Conservation (phyloP, 2,797 vertebrate species). For the Protosalanx chinensis region DNA sequence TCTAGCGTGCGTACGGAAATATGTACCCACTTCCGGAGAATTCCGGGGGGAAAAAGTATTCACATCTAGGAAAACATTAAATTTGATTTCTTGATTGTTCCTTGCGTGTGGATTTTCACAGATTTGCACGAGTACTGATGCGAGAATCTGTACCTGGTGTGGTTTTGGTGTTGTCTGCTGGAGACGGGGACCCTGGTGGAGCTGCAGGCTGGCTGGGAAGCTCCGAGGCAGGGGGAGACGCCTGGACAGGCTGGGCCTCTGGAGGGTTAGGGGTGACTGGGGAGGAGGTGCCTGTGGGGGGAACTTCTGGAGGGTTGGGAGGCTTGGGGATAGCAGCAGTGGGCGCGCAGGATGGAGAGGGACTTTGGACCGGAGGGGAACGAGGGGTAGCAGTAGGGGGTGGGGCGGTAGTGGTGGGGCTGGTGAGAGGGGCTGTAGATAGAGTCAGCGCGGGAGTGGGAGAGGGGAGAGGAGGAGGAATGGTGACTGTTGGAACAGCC, state of each 20-base stretch:
- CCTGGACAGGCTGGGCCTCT: slow-evolving; percentile 40
- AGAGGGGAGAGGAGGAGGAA: slow-evolving; percentile 50
- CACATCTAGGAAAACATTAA: background rate
- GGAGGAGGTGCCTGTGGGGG: slow-evolving; percentile 43
- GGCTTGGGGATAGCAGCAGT: slow-evolving; percentile 47
- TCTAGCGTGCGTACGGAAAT: background rate
- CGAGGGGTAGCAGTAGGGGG: slow-evolving; percentile 48
- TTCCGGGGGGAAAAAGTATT: background rate
- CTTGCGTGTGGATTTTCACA: background rate
- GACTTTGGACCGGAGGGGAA: slow-evolving; percentile 55
- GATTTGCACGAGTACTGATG: background rate
- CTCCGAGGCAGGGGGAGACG: slow-evolving; percentile 49
- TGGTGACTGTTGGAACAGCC: slow-evolving; percentile 38
- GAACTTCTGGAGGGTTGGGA: slow-evolving; percentile 44
- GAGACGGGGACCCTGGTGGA: slow-evolving; percentile 24
- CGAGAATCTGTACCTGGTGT: slow-evolving; percentile 60
- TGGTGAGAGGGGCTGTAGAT: slow-evolving; percentile 43
- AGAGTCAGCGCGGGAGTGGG: slow-evolving; percentile 31
- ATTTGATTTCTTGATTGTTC: background rate
- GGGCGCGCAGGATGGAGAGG: slow-evolving; percentile 46
- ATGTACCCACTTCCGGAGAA: background rate
- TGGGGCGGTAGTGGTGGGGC: slow-evolving; percentile 41
- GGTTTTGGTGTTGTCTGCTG: slow-evolving; percentile 49
- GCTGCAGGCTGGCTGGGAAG: slow-evolving; percentile 34
- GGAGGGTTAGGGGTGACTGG: slow-evolving; percentile 42